Conservation (phyloP, 2,888 invertebrate genomes). For the Chrysomela aeneicollis region DNA sequence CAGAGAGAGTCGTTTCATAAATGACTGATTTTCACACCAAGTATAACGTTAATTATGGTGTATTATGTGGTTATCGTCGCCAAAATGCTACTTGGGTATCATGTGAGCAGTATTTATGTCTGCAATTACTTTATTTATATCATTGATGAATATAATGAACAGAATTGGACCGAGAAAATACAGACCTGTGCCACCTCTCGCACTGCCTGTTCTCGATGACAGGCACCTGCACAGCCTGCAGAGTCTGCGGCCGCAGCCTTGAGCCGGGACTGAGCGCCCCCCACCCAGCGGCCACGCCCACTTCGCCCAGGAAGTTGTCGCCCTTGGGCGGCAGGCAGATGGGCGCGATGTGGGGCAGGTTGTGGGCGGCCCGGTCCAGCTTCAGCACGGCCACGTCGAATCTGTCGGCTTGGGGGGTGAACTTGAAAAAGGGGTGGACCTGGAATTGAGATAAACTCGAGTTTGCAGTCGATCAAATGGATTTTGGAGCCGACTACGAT, state of each 20-base stretch:
- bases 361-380: conserved; percentile 87
- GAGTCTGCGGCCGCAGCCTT: conserved; percentile 83
- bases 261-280: conserved; percentile 88
- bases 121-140: too few species aligned
- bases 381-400: conserved; percentile 92
- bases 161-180: too few species aligned
- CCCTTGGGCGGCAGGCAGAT: conserved; percentile 91
- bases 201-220: conserved; percentile 87
- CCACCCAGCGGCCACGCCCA: conserved; percentile 94
- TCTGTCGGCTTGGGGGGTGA: conserved; percentile 90
- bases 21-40: too few species aligned
- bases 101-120: too few species aligned
- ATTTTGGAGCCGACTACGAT: too few species aligned
- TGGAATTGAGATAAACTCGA: conserved; percentile 61
- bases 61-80: too few species aligned
- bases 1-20: too few species aligned
- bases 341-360: conserved; percentile 89
- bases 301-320: conserved; percentile 88
- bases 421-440: conserved; percentile 91
- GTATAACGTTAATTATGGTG: too few species aligned
- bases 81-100: too few species aligned
- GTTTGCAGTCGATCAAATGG: too few species aligned
- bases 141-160: too few species aligned
- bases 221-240: conserved; percentile 92
- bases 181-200: conserved; percentile 71